Conservation (phyloP, 2,888 invertebrate species). For the Tachina grossa region DNA sequence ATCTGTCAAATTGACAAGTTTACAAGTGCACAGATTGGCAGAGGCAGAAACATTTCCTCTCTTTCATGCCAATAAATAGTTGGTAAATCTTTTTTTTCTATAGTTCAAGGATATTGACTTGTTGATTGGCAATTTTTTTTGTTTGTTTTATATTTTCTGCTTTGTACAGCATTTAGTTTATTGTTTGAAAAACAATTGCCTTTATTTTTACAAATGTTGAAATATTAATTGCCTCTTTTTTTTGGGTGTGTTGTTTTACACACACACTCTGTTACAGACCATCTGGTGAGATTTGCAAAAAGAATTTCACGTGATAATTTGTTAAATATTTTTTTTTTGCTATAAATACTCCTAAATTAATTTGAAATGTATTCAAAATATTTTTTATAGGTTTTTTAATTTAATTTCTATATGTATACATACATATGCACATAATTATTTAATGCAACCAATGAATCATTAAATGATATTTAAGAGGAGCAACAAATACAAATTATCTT, state of each 20-base stretch:
- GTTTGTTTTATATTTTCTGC: constrained; percentile 12
- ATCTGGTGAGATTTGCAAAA: constrained; percentile 14
- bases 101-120: constrained; percentile 62
- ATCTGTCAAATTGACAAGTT: constrained; percentile 32
- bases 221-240: constrained; percentile 34
- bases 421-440: constrained; percentile 2
- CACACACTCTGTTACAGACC: constrained; percentile 3
- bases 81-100: not conserved
- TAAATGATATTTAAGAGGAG: constrained; percentile 9
- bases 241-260: not conserved
- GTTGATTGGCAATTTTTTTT: constrained; percentile 58
- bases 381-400: not conserved
- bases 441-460: constrained; percentile 50
- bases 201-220: constrained; percentile 35
- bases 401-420: no score
- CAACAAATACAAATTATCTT: not conserved
- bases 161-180: constrained; percentile 16
- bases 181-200: not conserved
- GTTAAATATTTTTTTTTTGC: not conserved
- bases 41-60: constrained; percentile 39
- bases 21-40: not conserved
- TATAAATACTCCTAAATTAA: constrained; percentile 25
- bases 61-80: constrained; percentile 52
- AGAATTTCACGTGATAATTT: constrained; percentile 51
- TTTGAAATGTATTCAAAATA: constrained; percentile 19